phyloP scores from a whole-genome alignment of 2,888 invertebrate genomes.

The Eilema griseolum region DNA sequence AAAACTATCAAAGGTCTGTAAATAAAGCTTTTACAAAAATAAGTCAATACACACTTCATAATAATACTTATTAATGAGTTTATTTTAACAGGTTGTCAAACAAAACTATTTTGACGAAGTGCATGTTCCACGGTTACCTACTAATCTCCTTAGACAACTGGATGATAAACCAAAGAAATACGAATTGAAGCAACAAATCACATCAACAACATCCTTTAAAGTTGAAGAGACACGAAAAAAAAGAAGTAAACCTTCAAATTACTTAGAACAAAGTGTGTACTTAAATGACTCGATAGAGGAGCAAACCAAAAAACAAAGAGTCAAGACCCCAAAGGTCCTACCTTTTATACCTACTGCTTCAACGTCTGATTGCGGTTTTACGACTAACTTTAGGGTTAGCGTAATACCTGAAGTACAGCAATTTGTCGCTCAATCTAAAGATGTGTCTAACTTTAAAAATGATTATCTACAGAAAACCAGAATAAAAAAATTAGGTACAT shows the following conservation, averaged over 20 bases:
- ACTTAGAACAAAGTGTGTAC: slow-evolving; percentile 79
- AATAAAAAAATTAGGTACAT: slow-evolving; percentile 72
- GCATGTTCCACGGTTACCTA: slow-evolving; percentile 69
- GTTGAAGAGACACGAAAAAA: slow-evolving; percentile 68
- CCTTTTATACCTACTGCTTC: slow-evolving; percentile 76
- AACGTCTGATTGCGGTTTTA: slow-evolving; percentile 75
- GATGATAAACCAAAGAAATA: slow-evolving; percentile 64
- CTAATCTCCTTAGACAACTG: slow-evolving; percentile 67
- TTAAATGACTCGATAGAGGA: slow-evolving; percentile 63
- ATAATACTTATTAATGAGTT: background rate
- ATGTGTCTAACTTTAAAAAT: slow-evolving; percentile 69
- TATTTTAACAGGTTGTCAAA: slow-evolving; percentile 64
- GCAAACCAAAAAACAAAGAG: slow-evolving; percentile 56
- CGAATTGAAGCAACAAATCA: slow-evolving; percentile 51
- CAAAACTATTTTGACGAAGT: slow-evolving; percentile 66
- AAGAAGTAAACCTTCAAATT: slow-evolving; percentile 76
- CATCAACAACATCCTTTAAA: slow-evolving; percentile 73
- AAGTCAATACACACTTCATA: background rate
- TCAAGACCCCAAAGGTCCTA: slow-evolving; percentile 72
- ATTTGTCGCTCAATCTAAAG: slow-evolving; percentile 70
- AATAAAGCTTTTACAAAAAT: background rate
- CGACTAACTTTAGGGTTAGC: slow-evolving; percentile 77
- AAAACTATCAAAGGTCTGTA: slow-evolving; percentile 64
- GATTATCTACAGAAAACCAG: slow-evolving; percentile 68
- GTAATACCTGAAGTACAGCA: slow-evolving; percentile 68